Base-by-base conservation (phyloP, 2,113 vertebrate species). In the Myrmecobius fasciatus region DNA sequence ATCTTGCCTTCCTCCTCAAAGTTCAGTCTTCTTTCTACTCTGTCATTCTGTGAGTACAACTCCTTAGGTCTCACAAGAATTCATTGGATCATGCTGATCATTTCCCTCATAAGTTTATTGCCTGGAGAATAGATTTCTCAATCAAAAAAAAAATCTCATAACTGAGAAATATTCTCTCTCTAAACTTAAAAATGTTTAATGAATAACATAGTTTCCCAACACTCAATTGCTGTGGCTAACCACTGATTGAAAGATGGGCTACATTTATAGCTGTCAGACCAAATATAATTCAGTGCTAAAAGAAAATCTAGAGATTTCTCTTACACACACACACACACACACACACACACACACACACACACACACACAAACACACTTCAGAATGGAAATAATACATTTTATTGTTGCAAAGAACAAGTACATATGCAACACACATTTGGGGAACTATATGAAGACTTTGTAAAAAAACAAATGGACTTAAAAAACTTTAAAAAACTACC, bases 101-200 rank as follows among this genome's bases (percentile, higher is more conserved):
- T 22, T 96, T 83, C 52, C 26, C 49, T 52, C 0, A 20, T 47
- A 51, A 43, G 90, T 56, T 96, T 95, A 31, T 96, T 92, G 20
- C 67, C 17, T 31, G 10, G 5, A 89, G 28, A 51, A 28, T 89
- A 91, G 3, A 83, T 83, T 8, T 91, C 49, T 53, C 53, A n/a
- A 93, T 94, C 95, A 43, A 97, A 96, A 95, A 96, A 52, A n/a
- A n/a, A 91, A 94, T 95, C 92, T 96, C 11, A 75, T 88, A 92
- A 89, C 53, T 93, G 67, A 94, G 91, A 89, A 96, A 7, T 83
- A 94, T 22, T 53, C 20, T 53, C 20, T 51, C 49, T 51, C 6
- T 51, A 51, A 51, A 51, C 49, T 51, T 51, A 51, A 51, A 51
- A 51, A 51, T 51, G 11, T 89, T 96, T 94, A 94, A 93, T 91